Evolutionary conservation across 2,797 vertebrate species (phyloP), one percentile per base, ranked within the genome.

Genomic region (Muscicapa comitata): DNA sequence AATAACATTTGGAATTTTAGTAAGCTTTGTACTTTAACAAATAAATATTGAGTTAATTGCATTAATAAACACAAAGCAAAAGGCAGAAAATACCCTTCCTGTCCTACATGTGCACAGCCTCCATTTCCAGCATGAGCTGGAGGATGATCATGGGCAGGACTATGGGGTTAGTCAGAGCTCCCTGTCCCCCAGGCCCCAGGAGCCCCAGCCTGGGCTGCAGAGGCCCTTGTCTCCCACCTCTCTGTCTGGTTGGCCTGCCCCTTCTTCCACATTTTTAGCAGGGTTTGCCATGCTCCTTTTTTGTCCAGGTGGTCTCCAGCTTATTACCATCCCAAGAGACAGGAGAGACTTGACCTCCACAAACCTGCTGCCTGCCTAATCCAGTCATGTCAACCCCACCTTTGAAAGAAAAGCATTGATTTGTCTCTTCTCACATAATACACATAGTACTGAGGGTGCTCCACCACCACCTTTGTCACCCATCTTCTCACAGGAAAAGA

Each of bases 161-260:
- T 1, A 1, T 0, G 0, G 20, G 5, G 33, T 42, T 57, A 35
- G 33, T n/a, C 11, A 47, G 47, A 25, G 38, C 14, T 38, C 16
- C 11, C 18, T 5, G 2, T 33, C 8, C 37, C 14, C 25, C 33
- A 31, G n/a, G 4, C 25, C 35, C 50, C 0, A 2, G 35, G 25
- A 70, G 8, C 6, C 5, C 33, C 43, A 25, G 50, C 5, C 33
- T 48, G 19, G 26, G 20, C 42, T 73, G 62, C 54, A 85, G 55
- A 48, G 15, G 8, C 6, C 25, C 33, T 3, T 16, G 26, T 38
- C 13, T 50, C 15, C 35, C 15, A 5, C 31, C 26, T 57, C 33
- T 21, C 28, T 45, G 17, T 18, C 53, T 66, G 25, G 3, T 2
- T 83, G 43, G 9, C 50, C 80, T 88, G 10, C 15, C 16, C 9